phyloP scores from a whole-genome alignment of 2,113 vertebrate genomes.

The Crocuta crocuta region DNA sequence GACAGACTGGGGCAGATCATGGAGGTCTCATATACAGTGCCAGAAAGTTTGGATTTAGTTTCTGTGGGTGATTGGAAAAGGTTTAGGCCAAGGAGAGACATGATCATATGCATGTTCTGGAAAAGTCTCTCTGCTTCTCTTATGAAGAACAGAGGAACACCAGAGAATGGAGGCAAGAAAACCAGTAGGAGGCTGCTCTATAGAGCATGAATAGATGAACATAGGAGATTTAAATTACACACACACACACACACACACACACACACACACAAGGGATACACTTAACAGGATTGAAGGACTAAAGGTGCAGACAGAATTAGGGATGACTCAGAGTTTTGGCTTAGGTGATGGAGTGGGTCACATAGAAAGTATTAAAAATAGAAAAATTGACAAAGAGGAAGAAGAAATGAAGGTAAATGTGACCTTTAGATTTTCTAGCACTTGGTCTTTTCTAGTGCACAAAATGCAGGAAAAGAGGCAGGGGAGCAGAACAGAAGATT shows the following conservation, averaged over 20 bases:
- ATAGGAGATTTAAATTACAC: background rate
- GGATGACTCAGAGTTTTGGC: background rate
- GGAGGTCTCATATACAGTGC: accelerated
- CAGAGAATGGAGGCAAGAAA: background rate
- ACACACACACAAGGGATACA: background rate
- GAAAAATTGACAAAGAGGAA: background rate
- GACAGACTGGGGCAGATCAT: background rate
- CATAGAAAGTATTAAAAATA: background rate
- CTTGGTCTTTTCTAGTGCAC: background rate
- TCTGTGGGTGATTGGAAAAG: background rate
- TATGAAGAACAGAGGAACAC: background rate
- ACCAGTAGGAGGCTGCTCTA: background rate
- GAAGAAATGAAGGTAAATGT: background rate
- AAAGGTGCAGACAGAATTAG: background rate
- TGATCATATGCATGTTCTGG: background rate
- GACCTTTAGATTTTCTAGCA: background rate
- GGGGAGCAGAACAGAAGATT: background rate
- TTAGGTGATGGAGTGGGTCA: background rate
- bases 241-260: too few species aligned
- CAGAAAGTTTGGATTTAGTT: background rate
- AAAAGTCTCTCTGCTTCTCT: background rate
- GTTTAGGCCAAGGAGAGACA: background rate
- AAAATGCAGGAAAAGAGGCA: background rate
- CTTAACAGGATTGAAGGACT: background rate
- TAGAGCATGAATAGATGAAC: background rate